Evolutionary conservation across 2,113 vertebrate species (phyloP).

Genomic region (Onychorhynchus coronatus): DNA sequence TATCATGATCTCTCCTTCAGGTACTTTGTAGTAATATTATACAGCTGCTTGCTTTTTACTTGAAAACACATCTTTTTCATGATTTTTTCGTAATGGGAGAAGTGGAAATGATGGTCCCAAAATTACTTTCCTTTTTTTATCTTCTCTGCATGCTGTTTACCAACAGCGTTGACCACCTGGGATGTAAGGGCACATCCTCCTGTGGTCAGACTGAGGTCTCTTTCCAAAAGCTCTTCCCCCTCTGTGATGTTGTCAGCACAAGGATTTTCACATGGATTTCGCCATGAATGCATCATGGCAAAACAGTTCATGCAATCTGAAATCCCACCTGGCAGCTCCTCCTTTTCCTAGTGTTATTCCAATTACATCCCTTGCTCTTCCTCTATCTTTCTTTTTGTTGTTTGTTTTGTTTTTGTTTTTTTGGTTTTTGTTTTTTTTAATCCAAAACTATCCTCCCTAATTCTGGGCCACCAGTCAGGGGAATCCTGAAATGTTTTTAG

Average conservation of each 20-base stretch:
- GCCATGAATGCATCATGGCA: background rate
- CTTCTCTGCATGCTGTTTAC: background rate
- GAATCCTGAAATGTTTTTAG: background rate
- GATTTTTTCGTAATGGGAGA: background rate
- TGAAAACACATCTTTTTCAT: background rate
- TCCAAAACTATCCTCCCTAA: background rate
- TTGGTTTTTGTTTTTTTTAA: background rate
- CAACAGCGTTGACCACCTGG: background rate
- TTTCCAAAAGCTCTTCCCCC: background rate
- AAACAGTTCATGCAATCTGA: background rate
- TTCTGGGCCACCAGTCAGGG: background rate
- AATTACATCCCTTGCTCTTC: background rate
- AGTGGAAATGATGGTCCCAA: background rate
- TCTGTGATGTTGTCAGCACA: background rate
- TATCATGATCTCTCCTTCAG: background rate
- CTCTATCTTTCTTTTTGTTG: too few relatives aligned
- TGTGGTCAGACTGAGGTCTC: background rate
- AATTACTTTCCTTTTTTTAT: background rate
- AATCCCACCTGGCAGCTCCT: background rate
- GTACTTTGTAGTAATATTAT: background rate
- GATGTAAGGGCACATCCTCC: background rate
- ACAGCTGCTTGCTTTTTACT: background rate
- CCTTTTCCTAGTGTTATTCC: background rate
- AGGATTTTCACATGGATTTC: background rate
- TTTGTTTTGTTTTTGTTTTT: too few relatives aligned